Base-by-base conservation (phyloP, 2,797 vertebrate genomes). In the Mormyrops attenuatus region DNA sequence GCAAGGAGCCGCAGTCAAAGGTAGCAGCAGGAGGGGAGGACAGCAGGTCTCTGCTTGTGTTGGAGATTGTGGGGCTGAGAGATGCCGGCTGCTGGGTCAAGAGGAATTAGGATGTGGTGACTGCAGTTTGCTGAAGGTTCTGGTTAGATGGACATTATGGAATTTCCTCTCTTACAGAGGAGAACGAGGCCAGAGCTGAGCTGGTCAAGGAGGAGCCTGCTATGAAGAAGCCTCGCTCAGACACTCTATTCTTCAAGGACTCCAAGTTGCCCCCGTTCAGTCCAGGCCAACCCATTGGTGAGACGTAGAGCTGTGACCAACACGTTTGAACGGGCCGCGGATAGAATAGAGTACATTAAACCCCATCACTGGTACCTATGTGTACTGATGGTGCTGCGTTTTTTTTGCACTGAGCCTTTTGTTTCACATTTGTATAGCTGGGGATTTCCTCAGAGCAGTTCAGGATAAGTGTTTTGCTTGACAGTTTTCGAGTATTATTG, bases 231-330 rank as follows among this genome's bases (percentile, higher is more conserved):
- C 7, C 26, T 2, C 63, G 55, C 34, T 26, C 89, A 34, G 52
- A 34, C n/a, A 60, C 60, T 9, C 53, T 55, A 0, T 3, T 15
- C 0, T 9, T 49, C 41, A 34, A 26, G 41, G 60, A 90, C n/a
- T 90, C 87, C 57, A 90, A 66, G 38, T 82, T 91, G 88, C 91
- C 91, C 6, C 91, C 90, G 0, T 91, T 89, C 87, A 85, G 55
- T 38, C 34, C 87, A 2, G 73, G 53, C 87, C 82, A 17, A 22
- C 91, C 91, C 13, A 85, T 91, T 5, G 91, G 91, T 90, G 69
- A 91, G 90, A 15, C 15, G 13, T 34, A 73, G 44, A 22, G 3
- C 88, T 20, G 13, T 47, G 17, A 17, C 44, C 15, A 22, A 26
- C 11, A 30, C 17, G 5, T 88, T 66, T 30, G 34, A 82, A 82